Conservation (phyloP, 2,797 vertebrate species). For the Sebastes cheni region DNA sequence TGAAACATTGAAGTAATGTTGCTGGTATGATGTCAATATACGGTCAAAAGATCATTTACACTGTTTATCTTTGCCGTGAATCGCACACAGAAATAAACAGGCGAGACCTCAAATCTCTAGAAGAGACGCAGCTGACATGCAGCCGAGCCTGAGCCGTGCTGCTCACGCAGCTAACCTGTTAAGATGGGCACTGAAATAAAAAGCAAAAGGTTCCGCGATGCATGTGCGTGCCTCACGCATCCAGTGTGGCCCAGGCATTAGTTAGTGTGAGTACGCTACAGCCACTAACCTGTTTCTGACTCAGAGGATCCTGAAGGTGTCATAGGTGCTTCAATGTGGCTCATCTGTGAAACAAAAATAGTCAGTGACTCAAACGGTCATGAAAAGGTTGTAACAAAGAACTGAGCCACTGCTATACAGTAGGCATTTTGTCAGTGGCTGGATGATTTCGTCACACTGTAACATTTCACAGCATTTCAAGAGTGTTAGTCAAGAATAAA, state of each 20-base stretch:
- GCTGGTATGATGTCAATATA: too few species aligned
- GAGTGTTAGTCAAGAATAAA: background rate
- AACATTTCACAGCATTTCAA: background rate
- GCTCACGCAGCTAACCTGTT: too few species aligned
- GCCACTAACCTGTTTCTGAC: slow-evolving; percentile 65
- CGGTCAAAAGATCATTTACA: too few species aligned
- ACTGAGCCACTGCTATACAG: background rate
- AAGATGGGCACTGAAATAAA: too few species aligned
- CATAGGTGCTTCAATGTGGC: slow-evolving; percentile 55
- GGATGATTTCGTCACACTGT: background rate
- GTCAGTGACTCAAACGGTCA: background rate
- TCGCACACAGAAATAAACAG: too few species aligned
- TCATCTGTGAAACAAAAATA: slow-evolving; percentile 52
- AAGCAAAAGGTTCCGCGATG: too few species aligned
- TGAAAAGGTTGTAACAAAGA: background rate
- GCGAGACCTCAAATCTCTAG: too few species aligned
- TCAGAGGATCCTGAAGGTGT: slow-evolving; percentile 60
- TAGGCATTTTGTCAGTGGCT: background rate
- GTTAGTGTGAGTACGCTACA: background rate
- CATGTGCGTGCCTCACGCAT: too few species aligned
- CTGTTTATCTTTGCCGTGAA: too few species aligned
- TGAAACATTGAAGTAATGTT: too few species aligned
- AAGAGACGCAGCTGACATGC: too few species aligned
- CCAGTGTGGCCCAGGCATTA: background rate
- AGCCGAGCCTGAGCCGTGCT: too few species aligned